Evolutionary conservation across 2,888 invertebrate genomes (phyloP).

Genomic region (Elegia similella): DNA sequence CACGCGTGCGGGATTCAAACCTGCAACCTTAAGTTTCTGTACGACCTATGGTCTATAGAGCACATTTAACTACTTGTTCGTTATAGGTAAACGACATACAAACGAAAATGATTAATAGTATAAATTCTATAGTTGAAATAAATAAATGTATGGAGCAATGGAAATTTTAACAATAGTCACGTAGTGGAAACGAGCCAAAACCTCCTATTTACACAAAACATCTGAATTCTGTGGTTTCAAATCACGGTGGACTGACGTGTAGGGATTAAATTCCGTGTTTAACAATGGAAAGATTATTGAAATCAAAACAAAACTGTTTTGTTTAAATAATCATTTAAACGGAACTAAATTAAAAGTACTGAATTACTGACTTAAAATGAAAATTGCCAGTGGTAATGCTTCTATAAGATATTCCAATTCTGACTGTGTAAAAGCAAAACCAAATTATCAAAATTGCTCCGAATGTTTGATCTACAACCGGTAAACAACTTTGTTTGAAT

Average conservation of each 20-base stretch:
- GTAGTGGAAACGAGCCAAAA: conserved; percentile 38
- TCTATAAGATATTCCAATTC: too few relatives aligned
- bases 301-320: background rate
- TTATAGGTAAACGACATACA: background rate
- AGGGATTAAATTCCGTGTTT: conserved; percentile 2
- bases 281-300: background rate
- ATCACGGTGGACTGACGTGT: background rate
- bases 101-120: background rate
- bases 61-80: too few relatives aligned
- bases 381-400: too few relatives aligned
- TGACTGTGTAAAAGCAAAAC: too few relatives aligned
- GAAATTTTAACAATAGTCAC: conserved; percentile 35
- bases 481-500: too few relatives aligned
- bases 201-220: conserved; percentile 10
- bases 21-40: too few relatives aligned
- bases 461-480: too few relatives aligned
- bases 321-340: background rate
- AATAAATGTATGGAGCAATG: background rate
- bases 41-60: too few relatives aligned
- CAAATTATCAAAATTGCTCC: too few relatives aligned
- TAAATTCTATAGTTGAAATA: background rate
- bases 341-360: too few relatives aligned
- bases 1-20: too few relatives aligned
- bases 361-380: too few relatives aligned
- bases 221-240: conserved; percentile 9